Evolutionary conservation across 2,888 invertebrate genomes (phyloP).

Genomic region (Mycalesis mineus): DNA sequence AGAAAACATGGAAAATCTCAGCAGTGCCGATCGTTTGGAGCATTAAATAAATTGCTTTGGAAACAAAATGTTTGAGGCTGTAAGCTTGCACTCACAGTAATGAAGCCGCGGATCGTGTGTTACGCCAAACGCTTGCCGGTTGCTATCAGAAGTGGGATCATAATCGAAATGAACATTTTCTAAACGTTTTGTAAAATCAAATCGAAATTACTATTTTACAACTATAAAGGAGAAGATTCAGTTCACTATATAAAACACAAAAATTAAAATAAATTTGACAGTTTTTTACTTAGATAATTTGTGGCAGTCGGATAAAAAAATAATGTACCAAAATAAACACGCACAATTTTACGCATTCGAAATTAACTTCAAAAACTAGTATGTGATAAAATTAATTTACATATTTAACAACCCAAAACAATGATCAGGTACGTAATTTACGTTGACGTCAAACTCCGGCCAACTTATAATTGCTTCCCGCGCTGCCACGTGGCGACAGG

Average conservation of each 20-base stretch:
- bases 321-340: no score
- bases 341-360: no score
- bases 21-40: slow-evolving; percentile 21
- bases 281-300: no score
- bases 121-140: background rate
- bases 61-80: slow-evolving; percentile 27
- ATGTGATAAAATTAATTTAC: slow-evolving; percentile 8
- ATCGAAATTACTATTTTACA: no score
- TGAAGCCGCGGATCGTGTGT: slow-evolving; percentile 22
- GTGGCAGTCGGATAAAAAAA: no score
- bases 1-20: slow-evolving; percentile 12
- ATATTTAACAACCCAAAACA: slow-evolving; percentile 5
- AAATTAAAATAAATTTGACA: no score
- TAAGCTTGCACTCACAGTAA: slow-evolving; percentile 32
- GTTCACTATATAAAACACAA: no score
- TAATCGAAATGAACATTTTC: no score
- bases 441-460: slow-evolving; percentile 28
- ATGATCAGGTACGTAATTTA: slow-evolving; percentile 29
- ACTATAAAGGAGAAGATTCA: no score
- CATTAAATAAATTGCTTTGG: slow-evolving; percentile 33
- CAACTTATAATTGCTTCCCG: slow-evolving; percentile 36
- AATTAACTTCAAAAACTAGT: no score
- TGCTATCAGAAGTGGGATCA: background rate
- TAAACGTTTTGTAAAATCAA: no score
- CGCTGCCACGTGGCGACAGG: slow-evolving; percentile 30